These are phyloP conservation scores for Oncorhynchus masou DNA, from an alignment of 2,113 vertebrate species.

Conservation along the genomic window DNA sequence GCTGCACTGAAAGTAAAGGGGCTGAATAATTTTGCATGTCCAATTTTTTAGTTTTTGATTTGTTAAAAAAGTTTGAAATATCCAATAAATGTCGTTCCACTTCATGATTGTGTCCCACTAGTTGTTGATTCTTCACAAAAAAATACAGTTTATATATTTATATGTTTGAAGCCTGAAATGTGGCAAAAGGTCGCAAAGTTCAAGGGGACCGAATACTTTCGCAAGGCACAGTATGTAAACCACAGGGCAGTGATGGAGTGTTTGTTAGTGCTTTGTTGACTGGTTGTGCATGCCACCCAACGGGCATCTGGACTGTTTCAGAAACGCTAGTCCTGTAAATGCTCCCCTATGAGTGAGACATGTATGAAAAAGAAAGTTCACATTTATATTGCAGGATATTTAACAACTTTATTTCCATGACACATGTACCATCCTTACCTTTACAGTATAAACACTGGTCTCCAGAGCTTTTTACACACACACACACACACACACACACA, in stretches of 20 bases:
- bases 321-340: constrained; percentile 38
- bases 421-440: constrained; percentile 27
- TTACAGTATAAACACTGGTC: constrained; percentile 28
- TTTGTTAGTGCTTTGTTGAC: neutral
- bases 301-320: constrained; percentile 59
- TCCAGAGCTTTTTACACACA: neutral
- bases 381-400: constrained; percentile 57
- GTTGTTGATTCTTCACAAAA: too few species aligned
- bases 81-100: too few species aligned
- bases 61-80: too few species aligned
- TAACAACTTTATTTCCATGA: constrained; percentile 41
- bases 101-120: too few species aligned
- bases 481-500: neutral
- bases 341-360: constrained; percentile 12
- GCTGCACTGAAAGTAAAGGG: too few species aligned
- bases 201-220: too few species aligned
- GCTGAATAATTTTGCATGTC: too few species aligned
- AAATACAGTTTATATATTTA: too few species aligned
- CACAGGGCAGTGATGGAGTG: neutral
- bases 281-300: constrained; percentile 22
- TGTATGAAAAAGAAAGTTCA: constrained; percentile 7
- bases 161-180: too few species aligned
- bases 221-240: too few species aligned
- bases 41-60: too few species aligned
- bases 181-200: too few species aligned